A percentile compares a stretch with the other conserved stretches of the same genome.
Evolutionary conservation across 2,888 invertebrate species (phyloP).

Genomic region (Osedax frankpressi): DNA sequence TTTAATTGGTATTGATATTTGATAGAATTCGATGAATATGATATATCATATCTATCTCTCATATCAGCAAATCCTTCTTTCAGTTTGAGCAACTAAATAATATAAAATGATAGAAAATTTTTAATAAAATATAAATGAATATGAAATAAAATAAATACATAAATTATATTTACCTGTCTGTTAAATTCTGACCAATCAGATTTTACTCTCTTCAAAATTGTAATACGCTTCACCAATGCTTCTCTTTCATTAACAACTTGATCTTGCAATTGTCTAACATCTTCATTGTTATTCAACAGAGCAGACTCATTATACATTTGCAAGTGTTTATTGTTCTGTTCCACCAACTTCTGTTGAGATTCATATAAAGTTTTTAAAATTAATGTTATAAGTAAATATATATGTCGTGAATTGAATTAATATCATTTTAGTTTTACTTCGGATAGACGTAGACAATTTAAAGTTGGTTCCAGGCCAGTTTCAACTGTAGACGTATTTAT

Average conservation of each 20-base stretch:
- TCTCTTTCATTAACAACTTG: not conserved
- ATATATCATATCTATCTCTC: not conserved
- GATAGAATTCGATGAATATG: too few relatives aligned
- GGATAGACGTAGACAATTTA: too few relatives aligned
- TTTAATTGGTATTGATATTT: too few relatives aligned
- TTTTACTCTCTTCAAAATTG: not conserved
- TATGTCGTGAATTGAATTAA: too few relatives aligned
- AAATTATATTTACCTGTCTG: not conserved
- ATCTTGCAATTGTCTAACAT: not conserved
- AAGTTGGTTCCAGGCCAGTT: too few relatives aligned
- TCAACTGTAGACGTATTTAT: too few relatives aligned
- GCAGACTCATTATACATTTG: not conserved
- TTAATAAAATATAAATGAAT: too few relatives aligned
- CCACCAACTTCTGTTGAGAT: not conserved
- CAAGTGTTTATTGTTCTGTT: not conserved
- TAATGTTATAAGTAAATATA: too few relatives aligned
- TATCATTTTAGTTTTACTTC: too few relatives aligned
- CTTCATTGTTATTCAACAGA: not conserved
- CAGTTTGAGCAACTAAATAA: not conserved
- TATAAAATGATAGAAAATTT: not conserved
- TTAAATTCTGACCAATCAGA: not conserved
- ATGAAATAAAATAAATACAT: too few relatives aligned
- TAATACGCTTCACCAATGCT: not conserved
- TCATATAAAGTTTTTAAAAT: too few relatives aligned
- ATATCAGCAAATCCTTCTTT: not conserved